A percentile compares a stretch with the other conserved stretches of the same genome.
phyloP scores from a whole-genome alignment of 2,797 vertebrate genomes.

The Xenopus petersii region DNA sequence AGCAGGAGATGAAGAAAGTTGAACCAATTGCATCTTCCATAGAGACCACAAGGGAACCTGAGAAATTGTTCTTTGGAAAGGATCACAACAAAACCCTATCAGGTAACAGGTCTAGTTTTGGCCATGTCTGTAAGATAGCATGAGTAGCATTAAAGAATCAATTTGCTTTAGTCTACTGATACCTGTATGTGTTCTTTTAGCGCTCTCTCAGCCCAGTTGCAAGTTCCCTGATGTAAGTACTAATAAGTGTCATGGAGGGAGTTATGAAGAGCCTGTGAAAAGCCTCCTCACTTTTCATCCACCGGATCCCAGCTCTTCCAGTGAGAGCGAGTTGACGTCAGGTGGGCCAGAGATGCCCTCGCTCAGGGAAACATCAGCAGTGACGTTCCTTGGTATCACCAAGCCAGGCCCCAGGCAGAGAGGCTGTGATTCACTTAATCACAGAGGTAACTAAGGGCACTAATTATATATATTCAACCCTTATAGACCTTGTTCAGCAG shows the following conservation, averaged over 20 bases:
- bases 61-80: constrained; percentile 11
- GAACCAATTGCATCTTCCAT: neutral
- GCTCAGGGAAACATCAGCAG: constrained; percentile 33
- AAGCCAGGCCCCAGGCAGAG: constrained; percentile 53
- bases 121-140: too few relatives aligned
- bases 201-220: neutral
- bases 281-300: constrained; percentile 44
- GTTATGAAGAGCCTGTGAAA: constrained; percentile 12
- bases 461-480: too few relatives aligned
- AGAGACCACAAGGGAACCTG: neutral
- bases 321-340: constrained; percentile 62
- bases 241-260: constrained; percentile 22
- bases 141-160: too few relatives aligned
- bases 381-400: constrained; percentile 50
- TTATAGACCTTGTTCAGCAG: too few relatives aligned
- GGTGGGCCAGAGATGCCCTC: constrained; percentile 47
- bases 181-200: neutral
- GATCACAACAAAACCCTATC: neutral
- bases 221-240: constrained; percentile 18
- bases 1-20: constrained; percentile 8
- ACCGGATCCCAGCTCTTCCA: constrained; percentile 63
- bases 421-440: constrained; percentile 64
- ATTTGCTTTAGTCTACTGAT: neutral
- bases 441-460: constrained; percentile 59
- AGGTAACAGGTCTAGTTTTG: neutral